Evolutionary conservation across 1,140 invertebrate species (phyloP).

Genomic region (Drosophila mauritiana): DNA sequence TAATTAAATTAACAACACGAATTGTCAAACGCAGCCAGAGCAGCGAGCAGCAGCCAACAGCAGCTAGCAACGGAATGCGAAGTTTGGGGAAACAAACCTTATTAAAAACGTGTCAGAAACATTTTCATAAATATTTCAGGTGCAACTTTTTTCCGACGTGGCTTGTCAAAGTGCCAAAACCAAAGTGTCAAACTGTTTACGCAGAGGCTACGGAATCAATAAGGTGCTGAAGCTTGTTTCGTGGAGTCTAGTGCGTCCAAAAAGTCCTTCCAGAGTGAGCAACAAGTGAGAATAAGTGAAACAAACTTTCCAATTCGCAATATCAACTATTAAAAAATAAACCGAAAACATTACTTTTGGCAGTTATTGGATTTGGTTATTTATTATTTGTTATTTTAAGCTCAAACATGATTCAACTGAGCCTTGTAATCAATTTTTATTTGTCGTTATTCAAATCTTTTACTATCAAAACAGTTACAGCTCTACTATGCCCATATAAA

Average conservation of each 20-base stretch:
- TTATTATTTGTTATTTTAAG: no score
- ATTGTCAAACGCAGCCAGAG: slow-evolving; percentile 71
- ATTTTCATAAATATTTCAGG: slow-evolving; percentile 81
- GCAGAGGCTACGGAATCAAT: slow-evolving; percentile 65
- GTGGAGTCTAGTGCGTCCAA: slow-evolving; percentile 2
- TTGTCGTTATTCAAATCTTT: no score
- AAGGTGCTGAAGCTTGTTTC: slow-evolving; percentile 50
- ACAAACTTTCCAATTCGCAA: slow-evolving; percentile 14
- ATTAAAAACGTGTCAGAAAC: slow-evolving; percentile 82
- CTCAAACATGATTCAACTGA: no score
- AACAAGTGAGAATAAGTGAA: slow-evolving; percentile 62
- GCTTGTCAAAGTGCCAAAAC: slow-evolving; percentile 72
- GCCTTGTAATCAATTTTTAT: no score
- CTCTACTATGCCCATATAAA: no score
- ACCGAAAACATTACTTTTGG: no score
- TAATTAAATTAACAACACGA: slow-evolving; percentile 80
- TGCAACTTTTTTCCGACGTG: slow-evolving; percentile 57
- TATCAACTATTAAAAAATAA: background rate
- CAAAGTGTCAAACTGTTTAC: slow-evolving; percentile 61
- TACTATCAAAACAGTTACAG: no score
- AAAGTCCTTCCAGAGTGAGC: slow-evolving; percentile 23
- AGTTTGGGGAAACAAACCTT: slow-evolving; percentile 50
- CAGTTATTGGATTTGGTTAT: no score
- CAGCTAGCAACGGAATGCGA: slow-evolving; percentile 32
- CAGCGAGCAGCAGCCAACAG: slow-evolving; percentile 21